phyloP scores from a whole-genome alignment of 2,797 vertebrate genomes.

The Lepilemur septentrionalis region DNA sequence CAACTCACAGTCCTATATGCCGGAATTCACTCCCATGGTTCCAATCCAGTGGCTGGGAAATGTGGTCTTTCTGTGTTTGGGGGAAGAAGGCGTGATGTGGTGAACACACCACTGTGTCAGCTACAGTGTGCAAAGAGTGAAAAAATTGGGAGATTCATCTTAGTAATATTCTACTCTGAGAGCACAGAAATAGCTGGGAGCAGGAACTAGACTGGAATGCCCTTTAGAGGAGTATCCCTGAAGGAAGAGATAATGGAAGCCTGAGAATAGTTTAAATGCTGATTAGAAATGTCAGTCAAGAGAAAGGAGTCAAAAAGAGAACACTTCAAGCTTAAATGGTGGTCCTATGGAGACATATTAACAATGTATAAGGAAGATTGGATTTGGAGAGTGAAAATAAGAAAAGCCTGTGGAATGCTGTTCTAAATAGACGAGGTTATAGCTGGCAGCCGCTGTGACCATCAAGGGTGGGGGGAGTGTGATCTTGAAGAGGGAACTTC shows the following conservation, averaged over 20 bases:
- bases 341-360: not conserved
- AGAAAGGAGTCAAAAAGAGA: not conserved
- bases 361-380: not conserved
- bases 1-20: not conserved
- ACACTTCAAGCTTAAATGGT: not conserved
- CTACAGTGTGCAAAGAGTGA: not conserved
- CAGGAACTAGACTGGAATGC: not conserved
- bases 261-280: not conserved
- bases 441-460: not conserved
- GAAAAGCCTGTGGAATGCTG: not conserved
- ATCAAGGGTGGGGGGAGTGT: not conserved
- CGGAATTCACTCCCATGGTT: not conserved
- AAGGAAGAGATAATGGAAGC: not conserved
- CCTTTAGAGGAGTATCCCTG: not conserved
- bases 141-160: not conserved
- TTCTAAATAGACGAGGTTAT: not conserved
- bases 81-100: not conserved
- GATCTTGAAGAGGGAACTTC: not conserved
- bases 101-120: not conserved
- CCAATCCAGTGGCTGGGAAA: not conserved
- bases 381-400: not conserved
- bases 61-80: not conserved
- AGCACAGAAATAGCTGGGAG: not conserved
- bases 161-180: not conserved
- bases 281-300: not conserved